Evolutionary conservation across 2,888 invertebrate species (phyloP).

Genomic region (Ophion ellenae): DNA sequence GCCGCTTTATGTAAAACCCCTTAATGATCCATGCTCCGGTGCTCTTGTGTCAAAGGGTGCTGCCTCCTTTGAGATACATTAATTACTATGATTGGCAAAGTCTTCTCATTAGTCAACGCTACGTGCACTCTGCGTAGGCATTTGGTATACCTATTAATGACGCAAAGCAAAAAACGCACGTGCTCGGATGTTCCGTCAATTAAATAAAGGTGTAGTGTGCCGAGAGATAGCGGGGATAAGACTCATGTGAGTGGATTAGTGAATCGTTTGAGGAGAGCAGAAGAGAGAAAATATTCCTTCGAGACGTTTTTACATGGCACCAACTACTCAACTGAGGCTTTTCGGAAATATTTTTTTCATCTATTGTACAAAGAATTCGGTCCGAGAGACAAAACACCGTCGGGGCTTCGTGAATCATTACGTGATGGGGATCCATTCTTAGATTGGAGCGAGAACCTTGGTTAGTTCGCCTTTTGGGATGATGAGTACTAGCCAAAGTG

Average conservation of each 20-base stretch:
- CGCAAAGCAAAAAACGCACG: slow-evolving; percentile 4
- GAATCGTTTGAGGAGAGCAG: slow-evolving; percentile 39
- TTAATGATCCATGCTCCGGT: slow-evolving; percentile 3
- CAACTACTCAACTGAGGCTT: neutral
- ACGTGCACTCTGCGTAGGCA: slow-evolving; percentile 5
- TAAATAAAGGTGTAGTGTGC: neutral
- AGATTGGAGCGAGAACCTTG: slow-evolving; percentile 41
- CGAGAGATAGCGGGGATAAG: neutral
- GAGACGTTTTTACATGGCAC: neutral
- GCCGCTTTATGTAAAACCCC: slow-evolving; percentile 2
- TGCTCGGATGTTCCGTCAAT: slow-evolving; percentile 18
- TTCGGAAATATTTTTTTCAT: slow-evolving; percentile 18
- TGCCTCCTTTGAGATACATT: slow-evolving; percentile 18
- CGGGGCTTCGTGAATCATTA: slow-evolving; percentile 32
- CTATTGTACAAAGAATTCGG: slow-evolving; percentile 29
- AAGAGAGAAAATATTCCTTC: slow-evolving; percentile 5
- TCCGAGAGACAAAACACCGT: slow-evolving; percentile 28
- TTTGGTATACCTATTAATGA: slow-evolving; percentile 40
- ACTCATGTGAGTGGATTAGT: slow-evolving; percentile 72
- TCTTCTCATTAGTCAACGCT: neutral
- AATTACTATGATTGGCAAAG: slow-evolving; percentile 51
- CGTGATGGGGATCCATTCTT: slow-evolving; percentile 53
- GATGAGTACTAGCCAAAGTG: slow-evolving; percentile 15
- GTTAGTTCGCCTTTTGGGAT: slow-evolving; percentile 17
- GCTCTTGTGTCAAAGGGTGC: slow-evolving; percentile 1